Conservation (phyloP, 1,140 invertebrate genomes). For the Paralvinella palmiformis region DNA sequence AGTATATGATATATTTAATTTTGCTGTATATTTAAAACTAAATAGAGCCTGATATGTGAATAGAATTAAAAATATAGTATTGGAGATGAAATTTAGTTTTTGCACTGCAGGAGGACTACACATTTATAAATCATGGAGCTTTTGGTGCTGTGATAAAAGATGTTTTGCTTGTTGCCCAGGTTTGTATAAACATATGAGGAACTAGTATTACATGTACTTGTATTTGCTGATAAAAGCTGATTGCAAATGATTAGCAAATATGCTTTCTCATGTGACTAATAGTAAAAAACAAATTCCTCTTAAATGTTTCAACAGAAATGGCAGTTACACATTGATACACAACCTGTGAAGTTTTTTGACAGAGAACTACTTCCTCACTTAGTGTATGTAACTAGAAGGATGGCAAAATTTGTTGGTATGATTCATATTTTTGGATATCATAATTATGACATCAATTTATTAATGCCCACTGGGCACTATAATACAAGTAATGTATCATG, state of each 20-base stretch:
- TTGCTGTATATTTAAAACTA: background rate
- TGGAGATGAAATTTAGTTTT: background rate
- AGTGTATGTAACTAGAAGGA: slow-evolving; percentile 34
- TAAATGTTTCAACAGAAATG: slow-evolving; percentile 29
- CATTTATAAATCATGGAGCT: slow-evolving; percentile 49
- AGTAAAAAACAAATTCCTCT: background rate
- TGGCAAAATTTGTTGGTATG: slow-evolving; percentile 46
- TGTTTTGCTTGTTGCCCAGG: slow-evolving; percentile 37
- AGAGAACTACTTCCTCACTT: slow-evolving; percentile 41
- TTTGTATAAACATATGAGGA: slow-evolving; percentile 11
- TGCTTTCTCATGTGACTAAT: background rate
- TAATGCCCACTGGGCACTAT: no score
- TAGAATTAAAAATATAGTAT: background rate
- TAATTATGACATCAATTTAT: no score
- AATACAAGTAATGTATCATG: no score
- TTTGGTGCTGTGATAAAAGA: slow-evolving; percentile 43
- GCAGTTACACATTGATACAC: slow-evolving; percentile 39
- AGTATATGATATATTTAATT: background rate
- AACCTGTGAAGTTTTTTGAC: slow-evolving; percentile 45
- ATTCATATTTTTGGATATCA: background rate
- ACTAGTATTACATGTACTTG: background rate
- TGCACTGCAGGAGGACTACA: slow-evolving; percentile 30
- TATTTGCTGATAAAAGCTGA: background rate
- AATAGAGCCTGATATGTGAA: background rate
- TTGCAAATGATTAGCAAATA: background rate